Evolutionary conservation across 2,113 vertebrate species (phyloP).

Genomic region (Amia ocellicauda): DNA sequence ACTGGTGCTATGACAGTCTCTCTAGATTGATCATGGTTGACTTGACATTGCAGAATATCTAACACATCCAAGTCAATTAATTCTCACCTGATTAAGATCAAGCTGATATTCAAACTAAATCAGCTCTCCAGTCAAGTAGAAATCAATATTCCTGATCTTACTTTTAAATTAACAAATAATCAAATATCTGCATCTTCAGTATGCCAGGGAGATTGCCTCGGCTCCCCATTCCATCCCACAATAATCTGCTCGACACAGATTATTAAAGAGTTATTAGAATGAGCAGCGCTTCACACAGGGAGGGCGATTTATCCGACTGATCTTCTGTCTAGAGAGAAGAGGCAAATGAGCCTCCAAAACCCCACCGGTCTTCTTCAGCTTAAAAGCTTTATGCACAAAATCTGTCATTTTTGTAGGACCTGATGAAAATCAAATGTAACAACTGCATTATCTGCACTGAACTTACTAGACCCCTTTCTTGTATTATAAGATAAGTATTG

Average conservation of each 20-base stretch:
- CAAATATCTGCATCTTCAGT: slow-evolving; percentile 61
- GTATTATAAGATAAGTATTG: too few species aligned
- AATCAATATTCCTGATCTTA: slow-evolving; percentile 87
- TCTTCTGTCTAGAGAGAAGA: slow-evolving; percentile 18
- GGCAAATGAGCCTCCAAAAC: not conserved
- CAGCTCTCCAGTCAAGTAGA: slow-evolving; percentile 87
- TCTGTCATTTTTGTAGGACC: too few species aligned
- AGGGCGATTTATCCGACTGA: slow-evolving; percentile 66
- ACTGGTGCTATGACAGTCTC: slow-evolving; percentile 70
- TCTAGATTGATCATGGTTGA: slow-evolving; percentile 79
- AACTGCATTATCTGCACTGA: too few species aligned
- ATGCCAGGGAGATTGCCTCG: slow-evolving; percentile 61
- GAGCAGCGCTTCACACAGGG: slow-evolving; percentile 63
- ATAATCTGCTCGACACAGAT: slow-evolving; percentile 66
- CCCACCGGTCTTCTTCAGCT: not conserved
- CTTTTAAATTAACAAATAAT: slow-evolving; percentile 89
- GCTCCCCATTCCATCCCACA: slow-evolving; percentile 53
- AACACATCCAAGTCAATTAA: slow-evolving; percentile 89
- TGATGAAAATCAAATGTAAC: too few species aligned
- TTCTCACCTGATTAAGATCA: slow-evolving; percentile 82
- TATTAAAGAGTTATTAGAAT: slow-evolving; percentile 80
- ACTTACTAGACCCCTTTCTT: too few species aligned
- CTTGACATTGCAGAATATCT: slow-evolving; percentile 85
- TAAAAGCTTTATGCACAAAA: not conserved
- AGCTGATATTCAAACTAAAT: slow-evolving; percentile 87